Conservation (phyloP, 2,113 vertebrate species). For the Daubentonia madagascariensis region DNA sequence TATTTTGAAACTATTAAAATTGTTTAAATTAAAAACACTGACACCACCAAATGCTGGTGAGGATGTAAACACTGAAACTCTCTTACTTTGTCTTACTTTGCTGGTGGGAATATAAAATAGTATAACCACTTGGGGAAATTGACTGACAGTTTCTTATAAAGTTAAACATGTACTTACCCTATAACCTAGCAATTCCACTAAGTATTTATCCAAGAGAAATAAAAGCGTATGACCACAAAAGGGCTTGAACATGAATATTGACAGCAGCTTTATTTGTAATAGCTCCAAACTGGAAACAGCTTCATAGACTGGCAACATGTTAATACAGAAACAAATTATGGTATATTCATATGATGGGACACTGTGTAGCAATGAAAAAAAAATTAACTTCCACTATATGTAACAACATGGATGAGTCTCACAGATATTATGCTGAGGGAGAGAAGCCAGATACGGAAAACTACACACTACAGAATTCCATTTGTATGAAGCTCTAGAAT, state of each 20-base stretch:
- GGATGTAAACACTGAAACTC: background rate
- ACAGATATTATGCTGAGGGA: background rate
- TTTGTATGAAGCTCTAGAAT: background rate
- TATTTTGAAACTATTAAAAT: background rate
- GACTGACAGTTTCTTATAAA: background rate
- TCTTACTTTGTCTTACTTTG: background rate
- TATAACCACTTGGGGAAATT: background rate
- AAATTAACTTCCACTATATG: background rate
- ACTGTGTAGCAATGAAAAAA: background rate
- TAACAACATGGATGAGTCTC: background rate
- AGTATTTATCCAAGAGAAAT: conserved; percentile 11
- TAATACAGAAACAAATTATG: background rate
- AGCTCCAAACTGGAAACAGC: background rate
- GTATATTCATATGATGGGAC: background rate
- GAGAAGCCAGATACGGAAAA: background rate
- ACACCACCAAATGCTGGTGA: too few relatives aligned
- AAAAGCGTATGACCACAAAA: background rate
- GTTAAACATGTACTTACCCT: background rate
- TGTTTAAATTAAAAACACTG: background rate
- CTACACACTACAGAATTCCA: background rate
- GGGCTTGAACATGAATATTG: background rate
- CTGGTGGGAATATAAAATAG: background rate
- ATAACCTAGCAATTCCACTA: background rate
- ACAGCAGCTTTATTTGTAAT: background rate
- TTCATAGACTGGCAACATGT: background rate